Base-by-base conservation (phyloP, 2,888 invertebrate species). In the Eupithecia insigniata region DNA sequence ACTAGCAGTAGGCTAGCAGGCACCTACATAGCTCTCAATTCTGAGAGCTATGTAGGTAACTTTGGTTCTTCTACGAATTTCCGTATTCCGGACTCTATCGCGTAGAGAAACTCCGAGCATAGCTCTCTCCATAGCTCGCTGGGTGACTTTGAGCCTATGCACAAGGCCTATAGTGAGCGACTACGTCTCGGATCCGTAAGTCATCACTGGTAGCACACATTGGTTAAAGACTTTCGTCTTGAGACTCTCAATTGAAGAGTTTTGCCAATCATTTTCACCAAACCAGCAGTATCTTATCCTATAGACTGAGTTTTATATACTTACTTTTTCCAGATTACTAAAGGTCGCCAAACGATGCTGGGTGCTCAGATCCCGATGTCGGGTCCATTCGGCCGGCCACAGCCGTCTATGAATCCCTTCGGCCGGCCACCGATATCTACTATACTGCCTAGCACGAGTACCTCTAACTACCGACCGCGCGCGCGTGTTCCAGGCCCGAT, bases 341-440 rank as follows among this genome's bases (percentile, higher is more conserved):
- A 74, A 12, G 66, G 67, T 12, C 78, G 78, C 28, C 72, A 66
- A 28, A 67, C 74, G 51, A 66, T 74, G 74, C 30, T 74, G 39
- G 73, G 73, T 16, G 36, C 68, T 22, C 67, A 51, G 10, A 71
- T 61, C 39, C 22, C 73, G 7, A 26, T 72, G 18, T 39, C 74
- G 36, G 62, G 39, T 62, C 6, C 72, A 16, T 74, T 71, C 22
- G 70, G 71, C 1, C 73, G 74, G 64, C 75, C 67, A 16, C 75
- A 72, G 46, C 55, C 55, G 22, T 26, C 26, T 55, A 65, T 72
- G 2, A 71, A 39, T 55, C 64, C 64, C 43, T 46, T 73, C 46
- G 58, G 66, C 8, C 22, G 80, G 77, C 72, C 76, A 72, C 79
- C 65, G 1, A 18, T 89, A 90, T 69, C 87, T 82, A 78, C 92